Evolutionary conservation across 1,140 invertebrate genomes (phyloP).

Genomic region (Zophobas atratus): DNA sequence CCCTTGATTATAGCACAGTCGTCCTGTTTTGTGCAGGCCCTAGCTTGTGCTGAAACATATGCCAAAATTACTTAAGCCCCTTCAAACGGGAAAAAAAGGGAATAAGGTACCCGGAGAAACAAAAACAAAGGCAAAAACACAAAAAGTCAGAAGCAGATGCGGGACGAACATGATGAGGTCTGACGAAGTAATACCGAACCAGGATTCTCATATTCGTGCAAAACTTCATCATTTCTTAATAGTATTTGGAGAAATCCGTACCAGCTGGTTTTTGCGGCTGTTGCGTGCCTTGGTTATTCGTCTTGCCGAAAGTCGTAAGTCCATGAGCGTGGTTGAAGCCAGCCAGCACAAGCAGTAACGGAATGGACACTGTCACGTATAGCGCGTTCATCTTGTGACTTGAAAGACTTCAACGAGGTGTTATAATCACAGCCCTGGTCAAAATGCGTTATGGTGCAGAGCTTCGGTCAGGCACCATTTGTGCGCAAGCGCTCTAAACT

Average conservation of each 20-base stretch:
- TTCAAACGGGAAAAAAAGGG: conserved; percentile 1
- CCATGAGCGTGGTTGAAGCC: conserved; percentile 67
- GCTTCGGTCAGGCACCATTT: conserved; percentile 40
- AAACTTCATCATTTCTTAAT: conserved; percentile 46
- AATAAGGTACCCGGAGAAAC: conserved; percentile 5
- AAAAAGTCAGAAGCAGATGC: conserved; percentile 19
- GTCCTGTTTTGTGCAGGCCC: conserved; percentile 61
- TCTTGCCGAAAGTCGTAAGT: conserved; percentile 66
- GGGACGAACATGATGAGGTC: conserved; percentile 33
- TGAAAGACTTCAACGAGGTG: conserved; percentile 49
- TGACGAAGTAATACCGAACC: conserved; percentile 50
- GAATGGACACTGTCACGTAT: conserved; percentile 67
- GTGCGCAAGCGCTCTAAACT: conserved; percentile 56
- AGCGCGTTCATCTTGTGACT: conserved; percentile 65
- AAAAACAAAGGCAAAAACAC: conserved; percentile 32
- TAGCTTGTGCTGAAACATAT: conserved; percentile 56
- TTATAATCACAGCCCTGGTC: conserved; percentile 59
- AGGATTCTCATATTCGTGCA: conserved; percentile 51
- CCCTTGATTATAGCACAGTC: conserved; percentile 61
- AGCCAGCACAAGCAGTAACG: conserved; percentile 63
- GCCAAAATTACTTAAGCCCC: not conserved
- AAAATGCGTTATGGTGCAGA: conserved; percentile 54
- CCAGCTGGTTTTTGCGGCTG: conserved; percentile 49
- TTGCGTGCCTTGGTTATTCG: conserved; percentile 56
- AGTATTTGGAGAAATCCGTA: conserved; percentile 51